Conservation (phyloP, 2,797 vertebrate genomes). For the Hyperoplus immaculatus region DNA sequence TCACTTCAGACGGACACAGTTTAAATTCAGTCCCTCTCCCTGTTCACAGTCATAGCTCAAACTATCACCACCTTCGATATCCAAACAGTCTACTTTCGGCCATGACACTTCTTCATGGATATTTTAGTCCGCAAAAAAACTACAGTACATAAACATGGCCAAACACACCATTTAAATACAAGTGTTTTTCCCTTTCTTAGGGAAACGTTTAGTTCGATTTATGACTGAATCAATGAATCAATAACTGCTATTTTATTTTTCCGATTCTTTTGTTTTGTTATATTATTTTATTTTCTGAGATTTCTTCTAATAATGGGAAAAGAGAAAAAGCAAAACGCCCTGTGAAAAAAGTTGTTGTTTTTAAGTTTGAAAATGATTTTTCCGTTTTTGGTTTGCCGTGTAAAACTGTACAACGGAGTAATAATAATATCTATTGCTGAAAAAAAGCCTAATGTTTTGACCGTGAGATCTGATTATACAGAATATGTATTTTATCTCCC, state of each 20-base stretch:
- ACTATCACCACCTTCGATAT: conserved; percentile 32
- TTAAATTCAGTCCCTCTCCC: conserved; percentile 63
- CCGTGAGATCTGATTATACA: conserved; percentile 48
- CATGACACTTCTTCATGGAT: conserved; percentile 35
- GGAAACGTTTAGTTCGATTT: conserved; percentile 70
- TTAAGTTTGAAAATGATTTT: conserved; percentile 67
- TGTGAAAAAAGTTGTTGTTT: conserved; percentile 52
- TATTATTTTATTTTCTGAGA: conserved; percentile 4
- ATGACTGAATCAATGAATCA: conserved; percentile 37
- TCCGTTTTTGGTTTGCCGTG: conserved; percentile 89
- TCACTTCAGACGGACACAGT: conserved; percentile 91
- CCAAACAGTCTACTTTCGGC: conserved; percentile 37
- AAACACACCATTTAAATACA: conserved; percentile 78
- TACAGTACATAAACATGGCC: conserved; percentile 50
- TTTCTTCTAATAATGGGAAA: conserved; percentile 63
- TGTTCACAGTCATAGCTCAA: conserved; percentile 50
- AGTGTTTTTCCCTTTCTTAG: conserved; percentile 76
- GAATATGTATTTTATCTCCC: conserved; percentile 34
- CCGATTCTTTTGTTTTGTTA: conserved; percentile 11
- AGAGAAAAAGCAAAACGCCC: neutral
- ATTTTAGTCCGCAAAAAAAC: conserved; percentile 79
- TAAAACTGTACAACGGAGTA: conserved; percentile 73
- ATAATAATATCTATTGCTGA: conserved; percentile 85
- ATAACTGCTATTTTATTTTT: neutral
- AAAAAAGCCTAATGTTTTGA: conserved; percentile 56